A percentile compares a stretch with the other conserved stretches of the same genome.
Evolutionary conservation across 1,140 invertebrate genomes (phyloP).

Genomic region (Bombus breviceps): DNA sequence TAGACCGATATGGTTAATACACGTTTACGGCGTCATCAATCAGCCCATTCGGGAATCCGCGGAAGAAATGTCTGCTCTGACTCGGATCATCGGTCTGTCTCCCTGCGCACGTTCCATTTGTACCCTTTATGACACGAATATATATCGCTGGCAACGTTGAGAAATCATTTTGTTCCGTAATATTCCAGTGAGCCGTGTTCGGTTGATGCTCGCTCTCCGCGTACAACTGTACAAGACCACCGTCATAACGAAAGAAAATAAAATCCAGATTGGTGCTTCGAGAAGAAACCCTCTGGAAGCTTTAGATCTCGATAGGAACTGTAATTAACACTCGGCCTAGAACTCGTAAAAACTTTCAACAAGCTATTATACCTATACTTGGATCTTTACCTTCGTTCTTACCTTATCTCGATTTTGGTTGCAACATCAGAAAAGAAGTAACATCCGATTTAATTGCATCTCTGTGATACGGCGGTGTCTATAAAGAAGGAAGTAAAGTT

Average conservation of each 20-base stretch:
- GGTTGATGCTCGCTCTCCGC: background rate
- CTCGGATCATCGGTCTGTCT: slow-evolving; percentile 19
- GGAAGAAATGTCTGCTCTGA: slow-evolving; percentile 22
- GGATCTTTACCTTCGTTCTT: background rate
- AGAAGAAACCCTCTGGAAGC: slow-evolving; percentile 6
- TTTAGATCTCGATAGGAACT: background rate
- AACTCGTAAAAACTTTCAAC: slow-evolving; percentile 4
- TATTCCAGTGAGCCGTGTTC: slow-evolving; percentile 22
- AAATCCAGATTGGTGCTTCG: background rate
- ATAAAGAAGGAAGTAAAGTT: no score
- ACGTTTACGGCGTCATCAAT: slow-evolving; percentile 20
- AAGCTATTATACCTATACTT: background rate
- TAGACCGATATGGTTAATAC: background rate
- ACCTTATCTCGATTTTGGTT: background rate
- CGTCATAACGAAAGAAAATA: slow-evolving; percentile 32
- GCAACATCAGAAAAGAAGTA: background rate
- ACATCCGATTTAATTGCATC: background rate
- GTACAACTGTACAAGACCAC: background rate
- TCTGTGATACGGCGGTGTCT: no score
- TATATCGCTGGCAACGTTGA: slow-evolving; percentile 34
- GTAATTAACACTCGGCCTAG: slow-evolving; percentile 31
- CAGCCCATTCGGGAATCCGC: background rate
- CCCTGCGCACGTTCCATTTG: slow-evolving; percentile 24
- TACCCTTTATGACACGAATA: slow-evolving; percentile 37
- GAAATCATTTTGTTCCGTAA: slow-evolving; percentile 47